Evolutionary conservation across 1,140 invertebrate species (phyloP).

Genomic region (Helicorthomorpha holstii): DNA sequence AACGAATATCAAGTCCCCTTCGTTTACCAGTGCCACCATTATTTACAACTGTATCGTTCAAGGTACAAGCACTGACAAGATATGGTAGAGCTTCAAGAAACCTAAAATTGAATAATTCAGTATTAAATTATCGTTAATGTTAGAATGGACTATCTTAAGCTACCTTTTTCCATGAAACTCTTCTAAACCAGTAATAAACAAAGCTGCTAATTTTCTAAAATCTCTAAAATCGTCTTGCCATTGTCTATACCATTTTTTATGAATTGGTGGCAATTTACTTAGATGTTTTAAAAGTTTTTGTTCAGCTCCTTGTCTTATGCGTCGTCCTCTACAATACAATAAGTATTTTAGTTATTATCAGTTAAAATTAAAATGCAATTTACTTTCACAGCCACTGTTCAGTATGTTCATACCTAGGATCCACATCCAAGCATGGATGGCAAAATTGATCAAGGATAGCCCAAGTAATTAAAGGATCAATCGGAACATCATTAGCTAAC

Average conservation of each 20-base stretch:
- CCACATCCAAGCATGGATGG: neutral
- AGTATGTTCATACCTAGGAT: neutral
- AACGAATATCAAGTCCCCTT: neutral
- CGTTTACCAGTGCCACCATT: neutral
- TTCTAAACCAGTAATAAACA: conserved; percentile 3
- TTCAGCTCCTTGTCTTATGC: neutral
- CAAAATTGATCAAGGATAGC: conserved; percentile 1
- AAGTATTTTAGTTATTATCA: neutral
- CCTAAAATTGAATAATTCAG: neutral
- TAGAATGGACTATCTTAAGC: no score
- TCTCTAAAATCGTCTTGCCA: neutral
- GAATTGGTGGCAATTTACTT: neutral
- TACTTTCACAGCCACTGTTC: neutral
- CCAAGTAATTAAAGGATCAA: neutral
- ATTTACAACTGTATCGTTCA: neutral
- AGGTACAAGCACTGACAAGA: conserved; percentile 1
- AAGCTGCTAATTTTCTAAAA: neutral
- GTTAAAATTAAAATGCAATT: neutral
- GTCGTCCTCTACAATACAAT: neutral
- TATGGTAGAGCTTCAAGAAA: conserved; percentile 1
- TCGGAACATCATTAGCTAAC: neutral
- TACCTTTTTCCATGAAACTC: conserved; percentile 3
- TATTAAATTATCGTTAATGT: no score
- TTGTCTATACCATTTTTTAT: neutral
- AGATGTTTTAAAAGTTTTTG: neutral